Evolutionary conservation across 2,888 invertebrate genomes (phyloP).

Genomic region (Eurois occulta): DNA sequence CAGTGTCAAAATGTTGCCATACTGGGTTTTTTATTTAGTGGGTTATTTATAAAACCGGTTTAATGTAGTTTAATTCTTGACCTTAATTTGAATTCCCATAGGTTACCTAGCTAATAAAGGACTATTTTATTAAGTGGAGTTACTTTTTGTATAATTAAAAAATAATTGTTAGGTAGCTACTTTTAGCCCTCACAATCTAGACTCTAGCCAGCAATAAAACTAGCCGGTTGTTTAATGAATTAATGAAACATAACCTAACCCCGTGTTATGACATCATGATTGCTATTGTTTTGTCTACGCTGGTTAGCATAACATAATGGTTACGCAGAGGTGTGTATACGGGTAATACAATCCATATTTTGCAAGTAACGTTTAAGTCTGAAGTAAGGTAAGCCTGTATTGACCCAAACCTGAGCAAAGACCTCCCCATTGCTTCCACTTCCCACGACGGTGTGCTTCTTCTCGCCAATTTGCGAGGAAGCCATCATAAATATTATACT

Average conservation of each 20-base stretch:
- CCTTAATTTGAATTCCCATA: background rate
- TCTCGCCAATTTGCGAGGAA: background rate
- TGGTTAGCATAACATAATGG: background rate
- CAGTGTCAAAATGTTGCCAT: background rate
- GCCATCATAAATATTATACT: background rate
- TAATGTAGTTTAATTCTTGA: background rate
- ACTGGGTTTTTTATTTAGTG: background rate
- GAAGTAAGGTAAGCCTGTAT: no score
- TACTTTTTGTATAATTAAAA: background rate
- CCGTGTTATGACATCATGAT: background rate
- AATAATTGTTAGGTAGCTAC: background rate
- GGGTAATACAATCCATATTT: no score
- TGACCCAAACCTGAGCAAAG: no score
- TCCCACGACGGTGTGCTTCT: no score
- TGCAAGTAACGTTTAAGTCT: no score
- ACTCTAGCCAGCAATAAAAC: slow-evolving; percentile 25
- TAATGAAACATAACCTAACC: slow-evolving; percentile 6
- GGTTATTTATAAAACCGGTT: background rate
- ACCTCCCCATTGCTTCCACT: no score
- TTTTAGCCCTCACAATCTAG: background rate
- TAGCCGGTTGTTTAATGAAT: background rate
- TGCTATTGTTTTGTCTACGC: background rate
- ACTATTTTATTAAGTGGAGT: no score
- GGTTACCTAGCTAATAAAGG: background rate
- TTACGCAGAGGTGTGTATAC: no score